Percentiles rank a stretch among this genome's conserved stretches.
phyloP scores from a whole-genome alignment of 2,113 vertebrate genomes.

The Megaptera novaeangliae region DNA sequence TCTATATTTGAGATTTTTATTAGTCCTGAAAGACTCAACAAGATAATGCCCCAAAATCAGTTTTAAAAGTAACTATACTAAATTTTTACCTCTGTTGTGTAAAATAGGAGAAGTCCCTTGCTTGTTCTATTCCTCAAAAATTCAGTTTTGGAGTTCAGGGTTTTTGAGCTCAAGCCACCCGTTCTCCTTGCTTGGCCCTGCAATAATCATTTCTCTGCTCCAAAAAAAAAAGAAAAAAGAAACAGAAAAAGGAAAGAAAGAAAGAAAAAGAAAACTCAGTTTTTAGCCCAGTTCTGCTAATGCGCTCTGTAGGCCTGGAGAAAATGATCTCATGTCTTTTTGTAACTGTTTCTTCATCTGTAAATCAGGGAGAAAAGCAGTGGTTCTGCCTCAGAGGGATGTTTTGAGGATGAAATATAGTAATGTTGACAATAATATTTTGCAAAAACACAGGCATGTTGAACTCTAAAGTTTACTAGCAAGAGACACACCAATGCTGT shows the following conservation, averaged over 20 bases:
- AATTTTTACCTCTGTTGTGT: background rate
- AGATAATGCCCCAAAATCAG: background rate
- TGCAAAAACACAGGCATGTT: background rate
- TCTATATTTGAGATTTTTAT: background rate
- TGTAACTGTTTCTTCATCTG: background rate
- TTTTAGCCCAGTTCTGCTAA: background rate
- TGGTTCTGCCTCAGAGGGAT: background rate
- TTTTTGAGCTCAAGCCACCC: background rate
- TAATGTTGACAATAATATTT: background rate
- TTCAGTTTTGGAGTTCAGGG: background rate
- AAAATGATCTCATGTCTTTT: background rate
- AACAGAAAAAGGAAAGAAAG: background rate
- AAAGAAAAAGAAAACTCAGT: background rate
- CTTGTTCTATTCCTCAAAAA: background rate
- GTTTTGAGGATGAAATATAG: background rate
- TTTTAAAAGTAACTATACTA: background rate
- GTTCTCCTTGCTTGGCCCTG: background rate
- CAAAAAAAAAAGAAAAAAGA: background rate
- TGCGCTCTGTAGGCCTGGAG: too few relatives aligned
- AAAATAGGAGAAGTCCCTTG: background rate
- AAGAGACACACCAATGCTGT: accelerated
- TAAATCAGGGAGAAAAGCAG: background rate
- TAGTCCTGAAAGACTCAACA: background rate
- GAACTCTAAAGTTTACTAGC: background rate
- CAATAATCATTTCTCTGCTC: background rate